Evolutionary conservation across 1,140 invertebrate genomes (phyloP), one percentile per base, ranked within the genome.

Genomic region (Temnothorax curvispinosus): DNA sequence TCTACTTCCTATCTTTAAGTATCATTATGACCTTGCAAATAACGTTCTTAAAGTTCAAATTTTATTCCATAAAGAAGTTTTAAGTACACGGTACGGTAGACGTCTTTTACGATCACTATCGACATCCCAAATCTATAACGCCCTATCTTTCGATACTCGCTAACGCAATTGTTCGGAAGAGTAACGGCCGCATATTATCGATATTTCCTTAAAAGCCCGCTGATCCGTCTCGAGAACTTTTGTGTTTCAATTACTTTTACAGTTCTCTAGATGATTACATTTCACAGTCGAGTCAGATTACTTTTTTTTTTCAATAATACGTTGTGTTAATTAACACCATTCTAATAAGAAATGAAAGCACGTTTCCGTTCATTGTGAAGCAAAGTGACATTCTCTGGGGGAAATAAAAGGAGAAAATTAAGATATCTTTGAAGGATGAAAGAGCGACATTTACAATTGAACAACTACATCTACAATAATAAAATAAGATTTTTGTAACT

Each of bases 171-270:
- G 69, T 84, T 84, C 54, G 69, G 80, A 60, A 75, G 56, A 84
- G 27, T 84, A 84, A 84, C 54, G 80, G 18, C 8, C 32, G 69
- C 54, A 35, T 54, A 75, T 75, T 84, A 84, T 84, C 80, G 80
- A 84, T 62, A 84, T 75, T 84, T 75, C n/a, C 69, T 60, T 74
- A 84, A 75, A 60, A 84, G 69, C 54, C 6, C 11, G 52, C 41
- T 84, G 56, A 84, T 74, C 56, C 41, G 38, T 74, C 80, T 35
- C 4, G 3, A 84, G 52, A 74, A 75, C 54, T 50, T 60, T 60
- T 21, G 41, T 50, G 32, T 69, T 35, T 54, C 47, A 52, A 54
- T 54, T 69, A 80, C 77, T 67, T 54, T 47, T 27, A 44, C 11
- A 0, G 11, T 62, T 78, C 27, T 15, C 15, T 18, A 47, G 27